Conservation (phyloP, 2,113 vertebrate genomes). For the Cromileptes altivelis region DNA sequence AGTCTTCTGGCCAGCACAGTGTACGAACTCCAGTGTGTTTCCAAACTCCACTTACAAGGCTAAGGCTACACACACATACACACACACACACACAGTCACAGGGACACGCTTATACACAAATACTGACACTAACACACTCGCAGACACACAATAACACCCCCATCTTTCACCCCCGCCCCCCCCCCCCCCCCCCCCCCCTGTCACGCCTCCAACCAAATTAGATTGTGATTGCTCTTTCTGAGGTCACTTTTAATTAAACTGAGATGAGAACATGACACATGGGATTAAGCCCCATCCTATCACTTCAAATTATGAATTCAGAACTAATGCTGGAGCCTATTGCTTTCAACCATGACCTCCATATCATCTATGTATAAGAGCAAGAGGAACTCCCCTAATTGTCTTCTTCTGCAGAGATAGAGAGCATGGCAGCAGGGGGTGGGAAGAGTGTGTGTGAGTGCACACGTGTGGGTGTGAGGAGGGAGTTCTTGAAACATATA, state of each 20-base stretch:
- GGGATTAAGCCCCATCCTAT: constrained; percentile 80
- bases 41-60: constrained; percentile 18
- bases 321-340: constrained; percentile 70
- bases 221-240: constrained; percentile 83
- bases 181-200: constrained; percentile 38
- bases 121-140: constrained; percentile 26
- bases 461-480: neutral
- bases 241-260: constrained; percentile 86
- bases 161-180: constrained; percentile 52
- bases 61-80: neutral
- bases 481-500: neutral
- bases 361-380: constrained; percentile 73
- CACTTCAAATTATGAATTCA: constrained; percentile 79
- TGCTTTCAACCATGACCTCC: constrained; percentile 78
- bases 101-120: constrained; percentile 15
- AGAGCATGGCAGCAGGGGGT: constrained; percentile 3
- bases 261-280: constrained; percentile 80
- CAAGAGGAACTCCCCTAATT: constrained; percentile 68
- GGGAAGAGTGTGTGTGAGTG: neutral
- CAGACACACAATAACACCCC: constrained; percentile 57
- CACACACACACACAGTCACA: neutral
- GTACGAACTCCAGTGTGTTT: constrained; percentile 4
- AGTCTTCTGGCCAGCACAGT: constrained; percentile 1
- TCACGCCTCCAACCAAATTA: constrained; percentile 78
- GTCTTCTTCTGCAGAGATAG: constrained; percentile 59